Percentiles rank a stretch among this genome's conserved stretches.
Conservation (phyloP, 2,797 vertebrate species). For the Oreochromis grahami region DNA sequence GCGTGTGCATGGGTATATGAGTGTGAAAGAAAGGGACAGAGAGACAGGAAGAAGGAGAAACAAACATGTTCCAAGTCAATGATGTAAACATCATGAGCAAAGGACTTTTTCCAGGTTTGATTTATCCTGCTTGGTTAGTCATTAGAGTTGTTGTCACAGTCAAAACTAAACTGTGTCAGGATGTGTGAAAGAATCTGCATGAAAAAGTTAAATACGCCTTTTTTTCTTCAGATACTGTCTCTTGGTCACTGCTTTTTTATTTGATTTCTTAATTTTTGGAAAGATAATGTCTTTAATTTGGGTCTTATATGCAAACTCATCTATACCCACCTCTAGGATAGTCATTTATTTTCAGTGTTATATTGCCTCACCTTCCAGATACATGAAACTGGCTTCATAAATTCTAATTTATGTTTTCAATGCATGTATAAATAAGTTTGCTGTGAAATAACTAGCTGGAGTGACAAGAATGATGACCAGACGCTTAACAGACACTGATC, state of each 20-base stretch:
- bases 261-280: background rate
- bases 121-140: background rate
- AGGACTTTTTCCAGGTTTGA: background rate
- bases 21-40: background rate
- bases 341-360: background rate
- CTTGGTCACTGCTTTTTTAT: background rate
- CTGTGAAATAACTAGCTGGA: background rate
- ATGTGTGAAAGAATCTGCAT: background rate
- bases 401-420: background rate
- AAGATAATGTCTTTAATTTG: background rate
- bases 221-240: background rate
- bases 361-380: background rate
- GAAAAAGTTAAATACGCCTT: background rate
- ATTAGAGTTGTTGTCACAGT: background rate
- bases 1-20: background rate
- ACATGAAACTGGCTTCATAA: background rate
- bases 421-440: background rate
- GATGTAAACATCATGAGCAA: background rate
- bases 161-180: background rate
- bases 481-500: background rate
- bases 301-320: background rate
- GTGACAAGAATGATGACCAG: background rate
- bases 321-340: background rate
- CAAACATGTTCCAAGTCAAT: background rate
- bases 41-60: background rate